Conservation (phyloP, 2,888 invertebrate genomes). For the Neelides folsomi region DNA sequence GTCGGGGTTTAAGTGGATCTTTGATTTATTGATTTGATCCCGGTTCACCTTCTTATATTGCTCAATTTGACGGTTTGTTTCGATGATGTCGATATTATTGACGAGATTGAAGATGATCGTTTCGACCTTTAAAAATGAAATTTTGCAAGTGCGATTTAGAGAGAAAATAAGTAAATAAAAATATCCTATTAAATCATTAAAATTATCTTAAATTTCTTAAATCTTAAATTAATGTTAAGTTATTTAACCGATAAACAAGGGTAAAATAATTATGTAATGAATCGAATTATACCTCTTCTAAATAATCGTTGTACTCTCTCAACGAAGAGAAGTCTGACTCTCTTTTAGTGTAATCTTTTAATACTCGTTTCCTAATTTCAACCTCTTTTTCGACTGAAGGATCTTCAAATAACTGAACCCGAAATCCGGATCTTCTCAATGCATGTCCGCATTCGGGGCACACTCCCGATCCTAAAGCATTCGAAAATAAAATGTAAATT, state of each 20-base stretch:
- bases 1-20: constrained; percentile 47
- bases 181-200: not conserved
- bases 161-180: too few species aligned
- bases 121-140: constrained; percentile 48
- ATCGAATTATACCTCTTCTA: constrained; percentile 53
- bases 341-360: constrained; percentile 84
- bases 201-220: not conserved
- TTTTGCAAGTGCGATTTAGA: too few species aligned
- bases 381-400: constrained; percentile 93
- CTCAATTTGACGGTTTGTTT: constrained; percentile 78
- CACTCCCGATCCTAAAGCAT: constrained; percentile 72
- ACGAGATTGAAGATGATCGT: constrained; percentile 77
- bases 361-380: constrained; percentile 75
- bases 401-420: constrained; percentile 93
- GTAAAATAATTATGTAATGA: not conserved
- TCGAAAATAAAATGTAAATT: too few species aligned
- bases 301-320: constrained; percentile 84
- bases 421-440: constrained; percentile 73
- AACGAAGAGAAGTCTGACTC: constrained; percentile 79
- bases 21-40: constrained; percentile 40
- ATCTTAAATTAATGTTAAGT: too few species aligned
- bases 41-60: constrained; percentile 82
- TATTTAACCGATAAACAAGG: too few species aligned
- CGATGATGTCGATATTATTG: constrained; percentile 74
- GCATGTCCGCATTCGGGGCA: constrained; percentile 90